Evolutionary conservation across 2,888 invertebrate genomes (phyloP).

Genomic region (Caenorhabditis doughertyi): DNA sequence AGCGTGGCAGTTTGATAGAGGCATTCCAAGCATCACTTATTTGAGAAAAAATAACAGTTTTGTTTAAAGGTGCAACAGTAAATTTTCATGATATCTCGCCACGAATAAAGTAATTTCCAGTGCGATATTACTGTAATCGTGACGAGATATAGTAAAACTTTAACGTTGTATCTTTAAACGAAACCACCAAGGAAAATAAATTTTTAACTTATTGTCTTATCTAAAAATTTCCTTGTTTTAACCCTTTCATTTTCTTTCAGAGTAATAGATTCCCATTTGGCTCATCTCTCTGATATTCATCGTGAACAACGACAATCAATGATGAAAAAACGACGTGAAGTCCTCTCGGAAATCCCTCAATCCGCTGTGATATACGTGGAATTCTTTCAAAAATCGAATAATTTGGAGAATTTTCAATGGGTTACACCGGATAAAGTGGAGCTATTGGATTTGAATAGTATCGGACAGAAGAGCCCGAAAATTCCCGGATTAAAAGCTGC

Average conservation of each 20-base stretch:
- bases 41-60: too few relatives aligned
- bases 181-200: too few relatives aligned
- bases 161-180: too few relatives aligned
- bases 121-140: too few relatives aligned
- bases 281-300: conserved; percentile 51
- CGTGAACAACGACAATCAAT: conserved; percentile 50
- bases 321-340: conserved; percentile 39
- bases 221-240: too few relatives aligned
- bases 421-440: conserved; percentile 45
- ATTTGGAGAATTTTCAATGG: conserved; percentile 50
- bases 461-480: conserved; percentile 17
- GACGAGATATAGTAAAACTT: too few relatives aligned
- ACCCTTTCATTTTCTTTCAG: conserved; percentile 26
- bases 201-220: too few relatives aligned
- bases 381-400: conserved; percentile 57
- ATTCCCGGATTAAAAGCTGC: conserved; percentile 57
- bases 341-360: conserved; percentile 28
- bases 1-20: too few relatives aligned
- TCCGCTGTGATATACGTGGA: conserved; percentile 46
- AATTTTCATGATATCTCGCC: too few relatives aligned
- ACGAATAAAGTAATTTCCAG: too few relatives aligned
- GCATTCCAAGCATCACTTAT: too few relatives aligned
- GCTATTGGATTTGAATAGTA: conserved; percentile 45
- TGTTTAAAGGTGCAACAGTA: too few relatives aligned
- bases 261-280: conserved; percentile 52